Base-by-base conservation (phyloP, 1,140 invertebrate genomes). In the Drosophila sucinea region DNA sequence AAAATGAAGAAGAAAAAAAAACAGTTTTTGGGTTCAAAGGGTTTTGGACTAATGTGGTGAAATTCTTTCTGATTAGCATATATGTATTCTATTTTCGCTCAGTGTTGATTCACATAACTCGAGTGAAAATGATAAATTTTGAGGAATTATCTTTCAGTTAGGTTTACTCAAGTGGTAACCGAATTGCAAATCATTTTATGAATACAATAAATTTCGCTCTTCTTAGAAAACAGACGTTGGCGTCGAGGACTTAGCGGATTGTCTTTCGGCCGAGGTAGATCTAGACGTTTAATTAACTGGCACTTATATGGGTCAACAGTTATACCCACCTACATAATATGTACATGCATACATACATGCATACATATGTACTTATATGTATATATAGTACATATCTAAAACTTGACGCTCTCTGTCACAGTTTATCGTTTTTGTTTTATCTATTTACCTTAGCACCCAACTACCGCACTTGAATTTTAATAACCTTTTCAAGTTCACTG, bases 401-500 rank as follows among this genome's bases (percentile, higher is more conserved):
- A 58, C 56, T 58, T 58, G 56, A 58, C n/a, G 56, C 56, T 58
- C 56, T 58, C 44, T 51, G 44, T 51, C 29, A 57, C 27, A 32
- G 56, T 58, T 58, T 58, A 58, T 58, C 56, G 56, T 58, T 38
- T 58, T 29, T 35, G 30, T 58, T 35, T 35, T 58, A 35, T 35
- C 56, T 87, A 75, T 87, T 87, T 87, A 79, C 79, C 72, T 87
- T 87, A 82, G 73, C 83, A 72, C 74, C 79, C 70, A 79, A 79
- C 83, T 79, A 70, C 83, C 79, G 79, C 83, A 87, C 83, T 89
- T 87, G 79, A 87, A 87, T 79, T 79, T 77, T 80, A 78, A 89
- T 87, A 83, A 87, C 72, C 79, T 80, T 71, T 82, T 89, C 83
- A 87, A 87, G 83, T 87, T 87, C 83, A 87, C 84, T 83, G 79